Evolutionary conservation across 1,140 invertebrate species (phyloP).

Genomic region (Potamilus streckersoni): DNA sequence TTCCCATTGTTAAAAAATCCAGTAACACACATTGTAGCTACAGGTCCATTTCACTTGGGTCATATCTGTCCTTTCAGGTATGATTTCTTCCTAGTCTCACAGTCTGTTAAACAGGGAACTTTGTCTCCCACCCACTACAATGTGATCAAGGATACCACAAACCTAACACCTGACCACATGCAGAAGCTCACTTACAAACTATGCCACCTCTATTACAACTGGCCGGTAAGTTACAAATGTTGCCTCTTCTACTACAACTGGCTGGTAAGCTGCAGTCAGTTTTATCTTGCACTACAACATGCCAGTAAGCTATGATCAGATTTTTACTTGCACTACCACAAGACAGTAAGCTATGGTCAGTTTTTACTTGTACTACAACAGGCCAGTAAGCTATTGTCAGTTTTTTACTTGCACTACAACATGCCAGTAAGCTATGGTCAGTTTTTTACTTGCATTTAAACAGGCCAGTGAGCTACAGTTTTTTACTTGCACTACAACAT

Average conservation of each 20-base stretch:
- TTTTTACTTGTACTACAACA: neutral
- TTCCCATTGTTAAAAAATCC: no score
- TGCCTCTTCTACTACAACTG: neutral
- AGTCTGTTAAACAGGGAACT: constrained; percentile 80
- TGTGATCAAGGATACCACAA: constrained; percentile 76
- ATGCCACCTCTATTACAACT: constrained; percentile 86
- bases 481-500: no score
- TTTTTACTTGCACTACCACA: neutral
- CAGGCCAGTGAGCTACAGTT: no score
- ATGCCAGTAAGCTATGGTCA: no score
- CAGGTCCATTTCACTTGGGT: neutral
- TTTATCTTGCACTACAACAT: no score
- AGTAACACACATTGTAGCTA: no score
- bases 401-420: neutral
- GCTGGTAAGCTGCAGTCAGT: neutral
- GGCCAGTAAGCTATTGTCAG: neutral
- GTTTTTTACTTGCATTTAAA: no score
- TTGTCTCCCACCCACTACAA: constrained; percentile 84
- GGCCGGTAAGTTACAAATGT: constrained; percentile 72
- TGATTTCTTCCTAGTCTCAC: constrained; percentile 85
- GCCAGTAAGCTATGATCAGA: no score
- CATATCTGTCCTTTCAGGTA: constrained; percentile 71
- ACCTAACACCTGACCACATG: constrained; percentile 75
- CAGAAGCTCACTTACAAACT: constrained; percentile 84
- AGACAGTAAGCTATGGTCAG: neutral